phyloP scores from a whole-genome alignment of 2,797 vertebrate genomes.

The Ateles fusciceps region DNA sequence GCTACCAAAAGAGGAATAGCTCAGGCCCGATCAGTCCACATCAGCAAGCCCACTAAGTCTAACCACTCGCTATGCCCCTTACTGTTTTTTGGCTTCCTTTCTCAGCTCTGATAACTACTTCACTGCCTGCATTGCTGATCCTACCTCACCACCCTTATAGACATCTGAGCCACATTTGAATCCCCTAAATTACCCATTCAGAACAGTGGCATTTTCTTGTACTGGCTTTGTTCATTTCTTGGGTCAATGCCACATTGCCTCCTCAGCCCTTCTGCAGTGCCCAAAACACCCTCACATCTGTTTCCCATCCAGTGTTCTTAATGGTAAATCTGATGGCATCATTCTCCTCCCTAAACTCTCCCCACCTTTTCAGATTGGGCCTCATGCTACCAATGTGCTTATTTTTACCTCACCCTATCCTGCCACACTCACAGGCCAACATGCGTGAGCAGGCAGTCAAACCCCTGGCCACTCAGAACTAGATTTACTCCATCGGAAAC shows the following conservation, averaged over 20 bases:
- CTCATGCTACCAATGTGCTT: not conserved
- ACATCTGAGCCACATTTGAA: not conserved
- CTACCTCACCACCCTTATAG: not conserved
- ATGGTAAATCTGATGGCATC: not conserved
- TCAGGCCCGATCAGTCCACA: not conserved
- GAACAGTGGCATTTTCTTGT: not conserved
- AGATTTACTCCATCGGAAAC: not conserved
- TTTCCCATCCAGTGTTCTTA: not conserved
- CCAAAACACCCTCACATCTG: no score
- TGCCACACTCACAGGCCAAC: not conserved
- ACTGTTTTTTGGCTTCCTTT: not conserved
- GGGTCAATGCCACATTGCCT: not conserved
- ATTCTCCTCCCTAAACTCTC: not conserved
- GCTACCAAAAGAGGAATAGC: not conserved
- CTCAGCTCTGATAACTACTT: not conserved
- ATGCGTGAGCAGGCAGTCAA: not conserved
- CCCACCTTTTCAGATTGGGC: not conserved
- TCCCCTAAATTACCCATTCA: not conserved
- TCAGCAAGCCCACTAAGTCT: not conserved
- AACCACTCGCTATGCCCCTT: not conserved
- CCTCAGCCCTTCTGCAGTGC: not conserved
- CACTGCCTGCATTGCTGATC: not conserved
- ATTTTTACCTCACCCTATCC: not conserved
- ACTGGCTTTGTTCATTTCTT: not conserved
- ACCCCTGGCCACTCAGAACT: not conserved